Percentiles rank a stretch among this genome's conserved stretches.
Evolutionary conservation across 2,888 invertebrate species (phyloP).

Genomic region (Galerucella pusilla): DNA sequence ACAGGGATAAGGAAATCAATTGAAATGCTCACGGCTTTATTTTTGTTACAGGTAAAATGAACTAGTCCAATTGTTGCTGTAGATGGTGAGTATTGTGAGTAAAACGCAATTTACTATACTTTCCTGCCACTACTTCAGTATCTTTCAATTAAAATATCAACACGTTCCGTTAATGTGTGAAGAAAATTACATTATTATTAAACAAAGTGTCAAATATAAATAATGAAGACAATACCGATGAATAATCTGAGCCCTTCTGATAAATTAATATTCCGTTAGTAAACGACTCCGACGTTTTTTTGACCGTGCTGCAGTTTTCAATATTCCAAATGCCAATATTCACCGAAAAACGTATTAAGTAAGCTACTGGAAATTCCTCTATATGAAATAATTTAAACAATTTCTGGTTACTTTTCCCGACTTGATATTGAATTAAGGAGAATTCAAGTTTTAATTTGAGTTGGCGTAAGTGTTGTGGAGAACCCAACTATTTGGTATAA

Average conservation of each 20-base stretch:
- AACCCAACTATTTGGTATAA: slow-evolving; percentile 31
- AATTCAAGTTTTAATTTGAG: slow-evolving; percentile 31
- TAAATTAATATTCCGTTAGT: no score
- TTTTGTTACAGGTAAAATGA: slow-evolving; percentile 25
- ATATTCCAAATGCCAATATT: not conserved
- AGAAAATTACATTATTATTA: no score
- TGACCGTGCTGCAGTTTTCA: no score
- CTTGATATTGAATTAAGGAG: slow-evolving; percentile 30
- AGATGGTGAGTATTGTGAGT: slow-evolving; percentile 6
- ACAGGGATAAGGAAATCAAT: slow-evolving; percentile 16
- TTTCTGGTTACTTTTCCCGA: slow-evolving; percentile 2
- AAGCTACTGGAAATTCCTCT: not conserved
- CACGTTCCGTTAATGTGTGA: no score
- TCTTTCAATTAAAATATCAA: no score
- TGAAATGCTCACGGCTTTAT: slow-evolving; percentile 12
- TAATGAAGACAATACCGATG: no score
- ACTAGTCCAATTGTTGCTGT: not conserved
- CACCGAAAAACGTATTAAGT: not conserved
- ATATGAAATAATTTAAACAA: not conserved
- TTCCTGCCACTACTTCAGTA: no score
- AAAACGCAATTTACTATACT: not conserved
- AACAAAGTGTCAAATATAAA: no score
- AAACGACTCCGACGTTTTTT: no score
- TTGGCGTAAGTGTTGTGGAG: slow-evolving; percentile 31
- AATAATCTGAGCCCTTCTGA: no score